phyloP scores from a whole-genome alignment of 2,888 invertebrate genomes.

The Lasioglossum pauxillum region DNA sequence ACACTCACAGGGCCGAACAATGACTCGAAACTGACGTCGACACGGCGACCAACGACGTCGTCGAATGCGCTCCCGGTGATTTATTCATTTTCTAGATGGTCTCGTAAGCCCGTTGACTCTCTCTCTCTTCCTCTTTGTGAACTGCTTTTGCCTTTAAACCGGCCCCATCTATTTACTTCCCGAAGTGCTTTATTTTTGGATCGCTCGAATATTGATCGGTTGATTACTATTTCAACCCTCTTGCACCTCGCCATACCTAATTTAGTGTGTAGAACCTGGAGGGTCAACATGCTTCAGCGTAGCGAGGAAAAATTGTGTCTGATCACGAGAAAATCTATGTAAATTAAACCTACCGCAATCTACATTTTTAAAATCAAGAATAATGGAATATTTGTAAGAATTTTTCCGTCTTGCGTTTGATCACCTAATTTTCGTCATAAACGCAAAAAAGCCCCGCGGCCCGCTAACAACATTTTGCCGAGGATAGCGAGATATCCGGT shows the following conservation, averaged over 20 bases:
- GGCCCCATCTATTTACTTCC: slow-evolving; percentile 1
- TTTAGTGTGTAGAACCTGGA: not conserved
- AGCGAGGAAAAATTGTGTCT: not conserved
- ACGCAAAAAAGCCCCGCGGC: not conserved
- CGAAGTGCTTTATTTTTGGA: slow-evolving; percentile 1
- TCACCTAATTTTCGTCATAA: not conserved
- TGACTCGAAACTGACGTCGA: not conserved
- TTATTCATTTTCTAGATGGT: not conserved
- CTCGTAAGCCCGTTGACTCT: not conserved
- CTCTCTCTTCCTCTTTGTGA: not conserved
- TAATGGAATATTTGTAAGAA: not conserved
- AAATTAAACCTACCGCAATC: not conserved
- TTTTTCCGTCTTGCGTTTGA: not conserved
- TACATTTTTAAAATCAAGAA: not conserved
- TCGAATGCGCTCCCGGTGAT: not conserved
- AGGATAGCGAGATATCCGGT: not conserved
- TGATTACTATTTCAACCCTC: not conserved
- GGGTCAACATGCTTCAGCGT: not conserved
- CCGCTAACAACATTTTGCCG: not conserved
- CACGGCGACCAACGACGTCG: not conserved
- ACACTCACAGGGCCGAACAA: not conserved
- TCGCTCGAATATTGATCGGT: slow-evolving; percentile 18
- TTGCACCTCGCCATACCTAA: not conserved
- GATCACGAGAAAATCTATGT: not conserved
- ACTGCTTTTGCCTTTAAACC: not conserved